Conservation (phyloP, 2,113 vertebrate genomes). For the Sapayoa aenigma region DNA sequence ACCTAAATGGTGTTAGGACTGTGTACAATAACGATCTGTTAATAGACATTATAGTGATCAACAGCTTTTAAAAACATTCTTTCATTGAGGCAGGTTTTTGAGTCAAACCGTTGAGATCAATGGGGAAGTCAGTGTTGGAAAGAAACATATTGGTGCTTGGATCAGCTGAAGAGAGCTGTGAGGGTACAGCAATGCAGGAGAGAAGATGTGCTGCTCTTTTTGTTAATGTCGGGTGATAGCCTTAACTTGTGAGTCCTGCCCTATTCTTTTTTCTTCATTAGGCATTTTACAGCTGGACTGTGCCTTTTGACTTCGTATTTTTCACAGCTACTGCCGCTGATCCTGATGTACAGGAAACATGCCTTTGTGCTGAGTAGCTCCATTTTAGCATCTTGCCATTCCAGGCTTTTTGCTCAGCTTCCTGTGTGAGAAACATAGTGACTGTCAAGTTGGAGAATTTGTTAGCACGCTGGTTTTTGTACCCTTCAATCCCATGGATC, state of each 20-base stretch:
- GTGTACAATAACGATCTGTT: background rate
- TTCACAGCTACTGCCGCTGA: background rate
- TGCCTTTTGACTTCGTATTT: background rate
- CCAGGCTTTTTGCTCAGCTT: constrained; percentile 1
- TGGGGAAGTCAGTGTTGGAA: background rate
- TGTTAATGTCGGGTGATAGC: background rate
- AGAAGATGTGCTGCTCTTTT: background rate
- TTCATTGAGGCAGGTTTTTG: background rate
- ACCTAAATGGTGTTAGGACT: background rate
- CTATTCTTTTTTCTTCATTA: background rate
- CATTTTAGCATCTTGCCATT: background rate
- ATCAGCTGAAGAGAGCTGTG: background rate
- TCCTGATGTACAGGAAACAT: background rate
- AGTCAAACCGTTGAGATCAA: background rate
- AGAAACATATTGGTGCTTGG: background rate
- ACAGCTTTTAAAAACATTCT: background rate
- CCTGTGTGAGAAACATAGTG: background rate
- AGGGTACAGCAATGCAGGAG: background rate
- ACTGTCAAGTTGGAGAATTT: background rate
- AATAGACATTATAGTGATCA: background rate
- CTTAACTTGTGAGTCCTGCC: background rate
- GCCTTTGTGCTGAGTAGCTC: background rate
- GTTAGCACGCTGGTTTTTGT: background rate
- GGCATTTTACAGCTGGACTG: background rate
- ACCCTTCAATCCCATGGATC: background rate